Base-by-base conservation (phyloP, 2,113 vertebrate genomes). In the Hylia prasina region DNA sequence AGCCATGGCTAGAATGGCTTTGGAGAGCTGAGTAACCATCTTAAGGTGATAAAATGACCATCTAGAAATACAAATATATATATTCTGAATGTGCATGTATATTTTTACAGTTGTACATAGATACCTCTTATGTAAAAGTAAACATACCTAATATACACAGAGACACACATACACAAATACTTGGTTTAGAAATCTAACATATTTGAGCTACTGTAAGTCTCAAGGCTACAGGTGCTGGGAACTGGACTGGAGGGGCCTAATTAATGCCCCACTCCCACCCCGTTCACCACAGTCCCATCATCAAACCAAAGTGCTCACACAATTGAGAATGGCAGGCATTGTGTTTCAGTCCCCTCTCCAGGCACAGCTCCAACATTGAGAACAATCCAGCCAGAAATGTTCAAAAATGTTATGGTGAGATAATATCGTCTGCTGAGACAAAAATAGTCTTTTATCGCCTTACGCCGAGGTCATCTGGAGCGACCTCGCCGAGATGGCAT, bases 341-440 rank as follows among this genome's bases (percentile, higher is more conserved):
- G 96, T 86, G 68, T 84, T 94, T 28, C 25, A 0, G 56, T 54
- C 89, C 76, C 85, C 82, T 78, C 88, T n/a, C 51, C 69, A 89
- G 90, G 96, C 94, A 94, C 76, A 42, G 90, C 76, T 96, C 88
- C 94, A 95, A 68, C 53, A 8, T 25, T 88, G 53, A 63, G 68
- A 90, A 96, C 84, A 94, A 95, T 92, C 76, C 76, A 14, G 64
- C 88, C 33, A 60, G 72, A 92, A 87, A 48, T 4, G 27, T 81
- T 87, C 10, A 88, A 82, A 96, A 89, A 63, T 37, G 47, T 87
- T 90, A 86, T 51, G 88, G 87, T 45, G 94, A 96, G 96, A 96
- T 94, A 95, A 17, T 56, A 96, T 90, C 69, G n/a, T 94, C 90
- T 95, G 76, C 88, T 22, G 64, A 6, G 37, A 89, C n/a, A 87